phyloP scores from a whole-genome alignment of 2,797 vertebrate genomes.

The Aeoliscus strigatus region DNA sequence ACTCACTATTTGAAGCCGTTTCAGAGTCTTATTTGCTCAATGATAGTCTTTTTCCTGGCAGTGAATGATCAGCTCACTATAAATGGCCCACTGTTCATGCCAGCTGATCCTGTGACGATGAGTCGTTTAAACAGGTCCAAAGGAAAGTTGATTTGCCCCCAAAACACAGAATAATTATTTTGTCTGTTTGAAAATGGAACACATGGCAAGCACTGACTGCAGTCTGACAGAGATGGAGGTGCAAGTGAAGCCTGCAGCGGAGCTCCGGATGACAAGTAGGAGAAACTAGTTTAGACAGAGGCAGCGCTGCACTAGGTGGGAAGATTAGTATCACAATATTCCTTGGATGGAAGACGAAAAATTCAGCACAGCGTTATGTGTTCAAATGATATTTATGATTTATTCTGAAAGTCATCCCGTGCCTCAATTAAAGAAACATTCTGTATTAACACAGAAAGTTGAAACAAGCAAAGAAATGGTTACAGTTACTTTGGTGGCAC shows the following conservation, averaged over 20 bases:
- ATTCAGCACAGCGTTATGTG: constrained; percentile 53
- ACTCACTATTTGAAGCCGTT: constrained; percentile 55
- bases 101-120: constrained; percentile 60
- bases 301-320: constrained; percentile 34
- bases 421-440: constrained; percentile 15
- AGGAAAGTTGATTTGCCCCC: constrained; percentile 63
- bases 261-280: constrained; percentile 31
- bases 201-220: constrained; percentile 26
- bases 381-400: constrained; percentile 48
- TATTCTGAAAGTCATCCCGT: constrained; percentile 16
- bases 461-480: constrained; percentile 21
- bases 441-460: constrained; percentile 5
- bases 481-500: constrained; percentile 29
- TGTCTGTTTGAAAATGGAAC: constrained; percentile 45
- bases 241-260: constrained; percentile 37
- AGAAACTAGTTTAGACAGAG: constrained; percentile 46
- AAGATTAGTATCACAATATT: constrained; percentile 60
- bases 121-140: constrained; percentile 46
- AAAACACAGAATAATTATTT: constrained; percentile 55
- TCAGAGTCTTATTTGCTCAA: constrained; percentile 53
- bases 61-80: constrained; percentile 39
- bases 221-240: constrained; percentile 39
- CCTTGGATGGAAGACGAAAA: constrained; percentile 54
- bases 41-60: constrained; percentile 71
- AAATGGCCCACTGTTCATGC: constrained; percentile 48